Percentiles rank a stretch among this genome's conserved stretches.
Conservation (phyloP, 2,888 invertebrate genomes). For the Megaustenia siamemsis region DNA sequence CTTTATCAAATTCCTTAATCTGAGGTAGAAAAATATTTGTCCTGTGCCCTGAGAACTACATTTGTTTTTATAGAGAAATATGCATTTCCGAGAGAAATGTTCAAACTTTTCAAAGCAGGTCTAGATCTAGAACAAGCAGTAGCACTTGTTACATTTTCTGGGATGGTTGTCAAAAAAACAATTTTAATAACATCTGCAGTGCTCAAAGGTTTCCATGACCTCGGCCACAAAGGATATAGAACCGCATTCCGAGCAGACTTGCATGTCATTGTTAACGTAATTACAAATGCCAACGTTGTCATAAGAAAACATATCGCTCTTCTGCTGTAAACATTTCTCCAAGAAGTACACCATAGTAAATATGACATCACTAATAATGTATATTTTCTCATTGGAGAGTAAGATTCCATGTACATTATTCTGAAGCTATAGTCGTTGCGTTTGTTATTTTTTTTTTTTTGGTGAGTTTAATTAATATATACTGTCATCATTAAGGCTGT, state of each 20-base stretch:
- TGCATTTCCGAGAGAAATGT: background rate
- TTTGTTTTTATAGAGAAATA: too few relatives aligned
- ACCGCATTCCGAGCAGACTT: background rate
- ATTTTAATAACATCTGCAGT: constrained; percentile 9
- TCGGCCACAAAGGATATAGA: constrained; percentile 24
- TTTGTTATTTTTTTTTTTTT: too few relatives aligned
- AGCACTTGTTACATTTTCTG: background rate
- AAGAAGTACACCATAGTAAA: background rate
- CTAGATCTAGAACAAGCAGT: background rate
- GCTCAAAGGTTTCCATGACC: constrained; percentile 7
- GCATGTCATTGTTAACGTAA: background rate
- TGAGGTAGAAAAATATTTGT: constrained; percentile 13
- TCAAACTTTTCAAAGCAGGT: background rate
- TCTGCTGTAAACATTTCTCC: too few relatives aligned
- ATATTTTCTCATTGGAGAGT: too few relatives aligned
- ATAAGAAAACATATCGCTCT: too few relatives aligned
- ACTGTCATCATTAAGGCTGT: too few relatives aligned
- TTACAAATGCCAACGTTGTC: background rate
- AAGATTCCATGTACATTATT: too few relatives aligned
- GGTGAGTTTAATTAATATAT: too few relatives aligned
- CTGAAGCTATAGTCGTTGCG: too few relatives aligned
- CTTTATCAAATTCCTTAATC: background rate
- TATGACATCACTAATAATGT: too few relatives aligned
- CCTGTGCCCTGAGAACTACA: background rate
- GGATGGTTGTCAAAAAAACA: background rate